Evolutionary conservation across 2,888 invertebrate species (phyloP).

Genomic region (Spicauda simplicius): DNA sequence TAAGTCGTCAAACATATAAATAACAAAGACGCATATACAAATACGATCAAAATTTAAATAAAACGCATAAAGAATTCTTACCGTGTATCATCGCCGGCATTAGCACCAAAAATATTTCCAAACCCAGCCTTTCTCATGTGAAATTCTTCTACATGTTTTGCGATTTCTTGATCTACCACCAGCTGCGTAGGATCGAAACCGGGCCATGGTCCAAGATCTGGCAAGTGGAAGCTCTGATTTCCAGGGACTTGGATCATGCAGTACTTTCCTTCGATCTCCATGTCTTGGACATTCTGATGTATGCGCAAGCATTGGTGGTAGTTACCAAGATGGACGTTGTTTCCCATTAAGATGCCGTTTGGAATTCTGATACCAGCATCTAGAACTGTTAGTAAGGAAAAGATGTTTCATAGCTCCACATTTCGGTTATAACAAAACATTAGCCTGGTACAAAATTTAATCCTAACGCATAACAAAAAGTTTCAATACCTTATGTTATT

Average conservation of each 20-base stretch:
- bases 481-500: too few relatives aligned
- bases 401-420: neutral
- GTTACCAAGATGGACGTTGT: constrained; percentile 53
- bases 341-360: constrained; percentile 50
- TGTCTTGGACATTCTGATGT: constrained; percentile 40
- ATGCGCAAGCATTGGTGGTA: constrained; percentile 58
- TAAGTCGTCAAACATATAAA: too few relatives aligned
- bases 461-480: too few relatives aligned
- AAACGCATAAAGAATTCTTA: neutral
- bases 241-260: constrained; percentile 55
- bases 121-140: neutral
- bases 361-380: constrained; percentile 57
- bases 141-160: neutral
- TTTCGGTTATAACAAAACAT: too few relatives aligned
- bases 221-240: constrained; percentile 44
- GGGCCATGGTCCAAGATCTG: constrained; percentile 17
- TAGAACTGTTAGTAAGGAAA: constrained; percentile 46
- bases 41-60: too few relatives aligned
- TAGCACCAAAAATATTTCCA: neutral
- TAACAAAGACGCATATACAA: too few relatives aligned
- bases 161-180: neutral
- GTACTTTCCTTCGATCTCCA: constrained; percentile 56
- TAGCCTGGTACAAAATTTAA: too few relatives aligned
- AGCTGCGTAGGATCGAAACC: neutral
- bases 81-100: neutral